Percentiles rank a stretch among this genome's conserved stretches.
Conservation (phyloP, 2,888 invertebrate species). For the Toxonevra muliebris region DNA sequence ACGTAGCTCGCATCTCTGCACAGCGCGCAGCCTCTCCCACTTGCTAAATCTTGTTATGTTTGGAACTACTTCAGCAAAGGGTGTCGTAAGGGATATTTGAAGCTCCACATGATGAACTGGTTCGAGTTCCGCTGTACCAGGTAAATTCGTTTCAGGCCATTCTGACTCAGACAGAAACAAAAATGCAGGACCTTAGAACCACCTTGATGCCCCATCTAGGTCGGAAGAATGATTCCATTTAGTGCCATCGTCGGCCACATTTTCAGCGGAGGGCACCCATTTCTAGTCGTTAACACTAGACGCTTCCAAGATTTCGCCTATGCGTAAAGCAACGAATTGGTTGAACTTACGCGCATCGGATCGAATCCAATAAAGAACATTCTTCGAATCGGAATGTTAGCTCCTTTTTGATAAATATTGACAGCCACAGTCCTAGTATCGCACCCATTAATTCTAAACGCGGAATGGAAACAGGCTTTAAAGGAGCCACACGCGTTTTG, state of each 20-base stretch:
- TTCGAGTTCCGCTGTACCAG: constrained; percentile 5
- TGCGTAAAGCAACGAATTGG: constrained; percentile 26
- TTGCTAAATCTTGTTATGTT: constrained; percentile 20
- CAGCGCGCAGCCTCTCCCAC: constrained; percentile 22
- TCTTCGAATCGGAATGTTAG: too few relatives aligned
- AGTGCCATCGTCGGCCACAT: constrained; percentile 32
- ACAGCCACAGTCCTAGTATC: constrained; percentile 5
- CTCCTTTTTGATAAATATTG: constrained; percentile 16
- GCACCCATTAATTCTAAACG: constrained; percentile 18
- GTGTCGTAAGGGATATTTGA: neutral
- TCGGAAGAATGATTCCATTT: constrained; percentile 25
- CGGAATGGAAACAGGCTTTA: neutral
- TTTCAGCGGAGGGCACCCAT: neutral
- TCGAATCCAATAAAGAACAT: too few relatives aligned
- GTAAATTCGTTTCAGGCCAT: constrained; percentile 33
- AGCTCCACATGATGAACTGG: constrained; percentile 3
- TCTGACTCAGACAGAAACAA: constrained; percentile 2
- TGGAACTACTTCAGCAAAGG: neutral
- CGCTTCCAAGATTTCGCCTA: constrained; percentile 30
- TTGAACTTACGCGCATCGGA: too few relatives aligned
- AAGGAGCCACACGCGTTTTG: constrained; percentile 21
- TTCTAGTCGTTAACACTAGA: constrained; percentile 4
- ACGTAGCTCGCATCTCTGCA: neutral
- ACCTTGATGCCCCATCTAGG: constrained; percentile 12
- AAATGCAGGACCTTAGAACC: constrained; percentile 25